Evolutionary conservation across 2,113 vertebrate species (phyloP), one percentile per base, ranked within the genome.

Genomic region (Micromys minutus): DNA sequence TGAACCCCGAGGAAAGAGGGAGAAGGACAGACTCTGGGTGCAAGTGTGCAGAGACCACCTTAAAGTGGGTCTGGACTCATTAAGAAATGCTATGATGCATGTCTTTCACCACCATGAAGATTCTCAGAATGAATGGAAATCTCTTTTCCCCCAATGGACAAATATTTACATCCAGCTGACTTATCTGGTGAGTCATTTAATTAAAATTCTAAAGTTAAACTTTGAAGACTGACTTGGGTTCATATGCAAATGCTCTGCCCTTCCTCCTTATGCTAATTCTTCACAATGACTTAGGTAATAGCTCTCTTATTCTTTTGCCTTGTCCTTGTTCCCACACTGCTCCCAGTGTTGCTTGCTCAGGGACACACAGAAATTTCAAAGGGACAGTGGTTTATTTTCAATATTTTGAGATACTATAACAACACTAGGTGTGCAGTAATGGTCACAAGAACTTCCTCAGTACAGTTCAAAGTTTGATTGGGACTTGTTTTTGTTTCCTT

Each of bases 191-290:
- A 34, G 8, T 83, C 50, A 29, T 92, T 42, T 76, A 21, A 57
- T n/a, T 93, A 84, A 63, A 89, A 96, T 93, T 84, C 69, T 76
- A 39, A 87, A 84, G 75, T 42, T 84, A 93, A 93, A 84, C 61
- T 80, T 90, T 52, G 22, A 42, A 42, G 50, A 34, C 39, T 45
- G 61, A 80, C 39, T 90, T 84, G 15, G 36, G 8, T 92, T 95
- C n/a, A 5, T 42, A 9, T 13, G 5, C 0, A 1, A 6, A 50
- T 42, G 52, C 63, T 61, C 13, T 72, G 39, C 39, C 52, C 71
- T 65, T 39, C 52, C 22, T 55, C 42, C 61, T 24, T 34, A 9
- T 7, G n/a, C 22, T 90, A 7, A 42, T 42, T 94, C 72, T 74
- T 72, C 24, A 36, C 47, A 31, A 29, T 80, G 22, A 31, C 6